Conservation (phyloP, 1,140 invertebrate species). For the Asbolus verrucosus region DNA sequence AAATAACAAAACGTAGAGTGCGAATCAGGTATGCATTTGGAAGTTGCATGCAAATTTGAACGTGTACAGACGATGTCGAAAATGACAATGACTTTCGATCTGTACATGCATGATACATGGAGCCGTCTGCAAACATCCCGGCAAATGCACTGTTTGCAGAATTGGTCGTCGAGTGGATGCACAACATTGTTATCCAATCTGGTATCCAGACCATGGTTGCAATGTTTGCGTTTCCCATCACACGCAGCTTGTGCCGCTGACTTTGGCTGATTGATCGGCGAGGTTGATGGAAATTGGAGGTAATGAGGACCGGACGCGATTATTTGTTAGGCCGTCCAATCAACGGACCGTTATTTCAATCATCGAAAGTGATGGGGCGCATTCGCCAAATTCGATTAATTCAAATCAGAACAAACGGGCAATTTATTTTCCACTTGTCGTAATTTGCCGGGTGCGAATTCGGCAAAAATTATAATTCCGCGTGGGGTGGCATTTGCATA, state of each 20-base stretch:
- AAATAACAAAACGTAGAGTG: no score
- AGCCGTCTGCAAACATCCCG: constrained; percentile 29
- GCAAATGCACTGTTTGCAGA: constrained; percentile 33
- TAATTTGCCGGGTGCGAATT: background rate
- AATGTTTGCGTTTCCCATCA: constrained; percentile 34
- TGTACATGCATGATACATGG: constrained; percentile 32
- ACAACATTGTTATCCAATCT: constrained; percentile 39
- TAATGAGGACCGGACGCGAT: constrained; percentile 35
- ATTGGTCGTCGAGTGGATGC: constrained; percentile 30
- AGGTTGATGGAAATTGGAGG: constrained; percentile 10
- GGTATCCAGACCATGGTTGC: constrained; percentile 25
- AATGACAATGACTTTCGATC: constrained; percentile 29
- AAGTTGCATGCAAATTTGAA: constrained; percentile 2
- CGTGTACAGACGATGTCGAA: background rate
- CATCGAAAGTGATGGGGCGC: constrained; percentile 20
- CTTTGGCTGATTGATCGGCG: constrained; percentile 29
- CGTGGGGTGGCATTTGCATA: constrained; percentile 20
- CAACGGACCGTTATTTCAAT: constrained; percentile 26
- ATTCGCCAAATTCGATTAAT: constrained; percentile 27
- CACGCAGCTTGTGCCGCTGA: constrained; percentile 26
- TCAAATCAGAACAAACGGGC: constrained; percentile 20
- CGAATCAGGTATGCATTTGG: background rate
- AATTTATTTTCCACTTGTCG: constrained; percentile 7
- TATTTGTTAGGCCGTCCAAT: constrained; percentile 26
- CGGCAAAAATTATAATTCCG: constrained; percentile 25